Evolutionary conservation across 2,797 vertebrate species (phyloP).

Genomic region (Cuniculus paca): DNA sequence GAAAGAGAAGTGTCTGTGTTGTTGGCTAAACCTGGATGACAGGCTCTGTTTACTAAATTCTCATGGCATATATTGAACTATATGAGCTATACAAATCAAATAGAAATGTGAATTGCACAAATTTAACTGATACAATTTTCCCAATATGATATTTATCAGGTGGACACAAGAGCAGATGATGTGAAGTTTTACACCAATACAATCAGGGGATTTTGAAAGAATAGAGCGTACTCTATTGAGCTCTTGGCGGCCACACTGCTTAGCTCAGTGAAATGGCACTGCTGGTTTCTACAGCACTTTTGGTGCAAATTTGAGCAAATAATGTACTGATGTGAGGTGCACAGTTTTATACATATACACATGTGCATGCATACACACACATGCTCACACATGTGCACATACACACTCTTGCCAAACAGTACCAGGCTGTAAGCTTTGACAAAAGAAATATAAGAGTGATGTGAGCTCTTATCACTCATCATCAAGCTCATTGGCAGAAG

Average conservation of each 20-base stretch:
- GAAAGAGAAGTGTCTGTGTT: background rate
- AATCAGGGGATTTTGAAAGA: background rate
- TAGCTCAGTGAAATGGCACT: background rate
- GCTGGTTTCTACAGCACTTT: background rate
- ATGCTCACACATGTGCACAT: background rate
- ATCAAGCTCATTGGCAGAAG: background rate
- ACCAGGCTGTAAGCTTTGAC: background rate
- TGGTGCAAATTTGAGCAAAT: background rate
- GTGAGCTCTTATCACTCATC: rapidly evolving
- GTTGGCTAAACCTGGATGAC: background rate
- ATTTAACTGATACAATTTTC: background rate
- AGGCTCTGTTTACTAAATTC: background rate
- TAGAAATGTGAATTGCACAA: background rate
- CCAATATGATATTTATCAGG: background rate
- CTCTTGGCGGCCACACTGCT: background rate
- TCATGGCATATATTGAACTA: background rate
- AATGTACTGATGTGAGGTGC: background rate
- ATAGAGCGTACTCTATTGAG: background rate
- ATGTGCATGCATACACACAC: background rate
- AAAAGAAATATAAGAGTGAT: background rate
- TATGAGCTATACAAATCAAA: background rate
- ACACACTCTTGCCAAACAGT: too few species aligned
- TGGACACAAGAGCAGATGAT: background rate
- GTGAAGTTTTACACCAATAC: background rate
- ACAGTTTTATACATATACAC: background rate